A percentile compares a stretch with the other conserved stretches of the same genome.
phyloP scores from a whole-genome alignment of 1,140 invertebrate species.

The Lucilia cuprina region DNA sequence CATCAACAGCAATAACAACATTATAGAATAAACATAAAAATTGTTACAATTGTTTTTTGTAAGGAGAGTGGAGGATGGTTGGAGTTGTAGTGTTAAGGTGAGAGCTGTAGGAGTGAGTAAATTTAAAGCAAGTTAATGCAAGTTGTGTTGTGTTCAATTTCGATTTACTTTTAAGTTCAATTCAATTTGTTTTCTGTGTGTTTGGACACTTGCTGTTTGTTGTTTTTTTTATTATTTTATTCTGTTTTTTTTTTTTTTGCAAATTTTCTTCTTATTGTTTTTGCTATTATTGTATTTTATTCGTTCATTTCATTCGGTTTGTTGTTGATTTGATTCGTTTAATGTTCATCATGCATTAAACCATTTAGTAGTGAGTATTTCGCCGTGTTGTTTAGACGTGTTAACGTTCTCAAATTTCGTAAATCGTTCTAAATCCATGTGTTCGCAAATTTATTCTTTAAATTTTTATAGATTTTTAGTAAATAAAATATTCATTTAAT shows the following conservation, averaged over 20 bases:
- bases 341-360: conserved; percentile 22
- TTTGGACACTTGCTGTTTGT: conserved; percentile 19
- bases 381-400: conserved; percentile 39
- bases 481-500: background rate
- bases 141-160: background rate
- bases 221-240: background rate
- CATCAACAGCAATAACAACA: too few relatives aligned
- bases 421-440: background rate
- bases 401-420: conserved; percentile 19
- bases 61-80: background rate
- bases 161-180: conserved; percentile 12
- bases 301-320: conserved; percentile 8
- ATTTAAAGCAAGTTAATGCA: background rate
- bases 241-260: background rate
- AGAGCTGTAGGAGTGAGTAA: background rate
- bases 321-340: conserved; percentile 10
- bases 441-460: background rate
- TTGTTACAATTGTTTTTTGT: conserved; percentile 21
- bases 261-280: background rate
- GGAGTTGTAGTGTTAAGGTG: background rate
- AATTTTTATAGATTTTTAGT: background rate
- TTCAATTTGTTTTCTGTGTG: conserved; percentile 29
- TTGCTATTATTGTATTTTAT: background rate
- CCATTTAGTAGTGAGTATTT: conserved; percentile 40
- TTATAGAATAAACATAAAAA: background rate